Conservation (phyloP, 2,797 vertebrate genomes). For the Coendou prehensilis region DNA sequence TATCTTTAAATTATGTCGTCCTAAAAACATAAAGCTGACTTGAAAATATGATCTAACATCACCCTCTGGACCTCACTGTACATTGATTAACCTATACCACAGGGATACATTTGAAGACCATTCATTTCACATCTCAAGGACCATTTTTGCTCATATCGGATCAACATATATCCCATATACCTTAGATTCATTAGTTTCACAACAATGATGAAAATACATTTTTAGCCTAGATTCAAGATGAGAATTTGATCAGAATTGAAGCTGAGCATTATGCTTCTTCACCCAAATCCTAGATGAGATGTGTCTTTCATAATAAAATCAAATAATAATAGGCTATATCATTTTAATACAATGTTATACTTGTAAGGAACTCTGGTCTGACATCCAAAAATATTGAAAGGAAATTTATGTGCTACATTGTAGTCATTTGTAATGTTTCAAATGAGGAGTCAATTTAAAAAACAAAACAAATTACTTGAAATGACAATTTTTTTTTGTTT, state of each 20-base stretch:
- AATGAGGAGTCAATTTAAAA: neutral
- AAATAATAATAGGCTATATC: neutral
- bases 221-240: neutral
- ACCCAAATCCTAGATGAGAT: neutral
- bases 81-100: neutral
- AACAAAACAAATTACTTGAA: neutral
- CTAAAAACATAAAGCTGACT: neutral
- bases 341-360: neutral
- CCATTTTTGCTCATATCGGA: neutral
- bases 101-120: neutral
- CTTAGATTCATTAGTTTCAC: neutral
- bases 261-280: neutral
- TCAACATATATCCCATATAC: neutral
- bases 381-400: neutral
- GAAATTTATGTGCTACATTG: neutral
- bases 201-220: neutral
- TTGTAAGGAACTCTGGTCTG: neutral
- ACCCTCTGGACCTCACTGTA: neutral
- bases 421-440: neutral
- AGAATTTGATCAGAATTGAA: neutral
- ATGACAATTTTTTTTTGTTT: constrained; percentile 24
- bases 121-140: neutral
- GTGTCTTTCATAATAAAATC: neutral
- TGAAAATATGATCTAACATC: neutral
- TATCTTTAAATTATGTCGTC: neutral